Base-by-base conservation (phyloP, 2,888 invertebrate genomes). In the Macrophya alboannulata region DNA sequence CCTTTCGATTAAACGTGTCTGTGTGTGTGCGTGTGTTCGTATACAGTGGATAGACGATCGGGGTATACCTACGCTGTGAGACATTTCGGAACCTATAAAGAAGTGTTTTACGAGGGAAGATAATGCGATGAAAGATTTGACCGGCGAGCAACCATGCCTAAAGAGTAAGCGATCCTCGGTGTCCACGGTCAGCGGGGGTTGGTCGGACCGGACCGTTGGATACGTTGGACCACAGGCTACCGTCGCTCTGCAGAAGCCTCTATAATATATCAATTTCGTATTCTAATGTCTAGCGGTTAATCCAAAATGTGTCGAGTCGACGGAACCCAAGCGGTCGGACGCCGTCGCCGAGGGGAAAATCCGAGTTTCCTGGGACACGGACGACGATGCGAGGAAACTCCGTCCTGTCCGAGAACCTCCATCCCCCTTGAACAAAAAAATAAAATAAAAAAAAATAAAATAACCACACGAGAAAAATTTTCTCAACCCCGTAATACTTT, bases 211-310 rank as follows among this genome's bases (percentile, higher is more conserved):
- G 86, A 79, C 83, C 77, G 82, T 77, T 77, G 72, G 62, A 12
- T 62, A 48, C 45, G 48, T 48, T n/a, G 76, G 76, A 48, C 45
- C 77, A 45, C 43, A 74, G 45, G n/a, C n/a, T n/a, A 74, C 45
- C 74, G 74, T 74, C 74, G 74, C 84, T 85, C 45, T 86, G 79
- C 87, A 86, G 87, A 85, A 86, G 88, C 85, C 55, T 87, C 91
- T 89, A 90, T 91, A 92, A 93, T 93, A 93, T 93, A 93, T 93
- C 93, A 93, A 93, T 92, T 92, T 91, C 92, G 92, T 93, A 93
- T 93, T 93, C 93, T 93, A 93, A 93, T 93, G 93, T 92, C 92
- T 91, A 90, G 90, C 92, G 91, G 92, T 93, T 93, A 92, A 93
- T 93, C 91, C 93, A 90, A 93, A 93, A 93, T 93, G 92, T 93